Evolutionary conservation across 2,797 vertebrate species (phyloP).

Genomic region (Dallia pectoralis): DNA sequence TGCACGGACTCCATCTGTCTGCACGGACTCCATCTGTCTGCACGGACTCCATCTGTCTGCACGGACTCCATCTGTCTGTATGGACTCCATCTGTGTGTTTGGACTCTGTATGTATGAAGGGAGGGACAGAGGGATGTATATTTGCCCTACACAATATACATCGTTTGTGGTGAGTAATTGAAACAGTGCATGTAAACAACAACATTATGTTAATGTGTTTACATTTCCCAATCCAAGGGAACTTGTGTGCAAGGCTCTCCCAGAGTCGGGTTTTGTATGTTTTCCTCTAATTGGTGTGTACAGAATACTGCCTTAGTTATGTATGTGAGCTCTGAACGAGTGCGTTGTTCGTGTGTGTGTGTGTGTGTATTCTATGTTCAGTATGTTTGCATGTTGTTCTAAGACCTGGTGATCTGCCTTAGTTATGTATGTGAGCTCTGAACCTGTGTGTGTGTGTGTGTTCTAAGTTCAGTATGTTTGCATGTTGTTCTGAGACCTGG

Average conservation of each 20-base stretch:
- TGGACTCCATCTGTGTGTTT: no score
- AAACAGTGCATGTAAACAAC: constrained; percentile 14
- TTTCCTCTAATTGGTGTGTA: background rate
- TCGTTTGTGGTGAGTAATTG: constrained; percentile 4
- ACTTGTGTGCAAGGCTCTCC: background rate
- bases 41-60: background rate
- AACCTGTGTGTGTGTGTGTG: constrained; percentile 1
- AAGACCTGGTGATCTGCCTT: constrained; percentile 21
- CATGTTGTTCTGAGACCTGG: constrained; percentile 6
- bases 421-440: no score
- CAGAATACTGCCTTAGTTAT: constrained; percentile 3
- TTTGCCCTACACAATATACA: background rate
- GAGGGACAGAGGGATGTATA: background rate
- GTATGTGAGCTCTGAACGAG: no score
- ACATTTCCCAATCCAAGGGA: background rate
- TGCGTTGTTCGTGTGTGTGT: no score
- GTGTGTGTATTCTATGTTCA: constrained; percentile 9
- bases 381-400: background rate
- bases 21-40: no score
- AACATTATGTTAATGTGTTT: background rate
- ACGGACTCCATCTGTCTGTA: background rate
- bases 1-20: no score
- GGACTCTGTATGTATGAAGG: no score
- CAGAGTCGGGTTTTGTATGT: background rate
- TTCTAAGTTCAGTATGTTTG: constrained; percentile 1